Base-by-base conservation (phyloP, 2,797 vertebrate genomes). In the Cynodonichthys magdalenae region DNA sequence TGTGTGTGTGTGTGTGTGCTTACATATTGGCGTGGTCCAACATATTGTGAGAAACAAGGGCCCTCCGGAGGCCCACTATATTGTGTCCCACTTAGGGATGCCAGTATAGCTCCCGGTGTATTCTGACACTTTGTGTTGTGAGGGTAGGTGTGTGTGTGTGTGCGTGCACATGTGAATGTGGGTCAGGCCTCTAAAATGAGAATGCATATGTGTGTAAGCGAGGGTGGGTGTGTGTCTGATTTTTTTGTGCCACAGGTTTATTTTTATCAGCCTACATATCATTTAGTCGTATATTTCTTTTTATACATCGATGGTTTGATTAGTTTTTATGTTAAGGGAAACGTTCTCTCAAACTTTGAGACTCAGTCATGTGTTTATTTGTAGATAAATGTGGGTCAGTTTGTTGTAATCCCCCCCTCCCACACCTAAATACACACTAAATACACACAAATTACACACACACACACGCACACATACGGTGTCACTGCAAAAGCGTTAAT, bases 21-120 rank as follows among this genome's bases (percentile, higher is more conserved):
- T 60, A 69, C 79, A 71, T 63, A 57, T 75, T 67, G 86, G 81
- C 19, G n/a, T 5, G 9, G 65, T 83, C 82, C 82, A 88, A 69
- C 59, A 3, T 82, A 76, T 84, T 83, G 66, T 80, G 82, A 87
- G 81, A 80, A 85, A 83, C 80, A 68, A 77, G 69, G 77, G 69
- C 68, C 83, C 83, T 84, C 86, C 62, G 19, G 68, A 78, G 86
- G 76, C 75, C 81, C 75, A 53, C 74, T 84, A 84, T 87, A 86
- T 73, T 89, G 85, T 73, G 92, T 87, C 90, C 91, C 89, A 92
- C 81, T 90, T 92, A 85, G 80, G 58, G 82, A 54, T 86, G 89
- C 89, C 88, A 87, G 81, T 64, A 79, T 89, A 28, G 89, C 86
- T 90, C 56, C 73, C 71, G 84, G 89, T 87, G 75, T 80, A 77